Base-by-base conservation (phyloP, 2,888 invertebrate species). In the Xestia ashworthii region DNA sequence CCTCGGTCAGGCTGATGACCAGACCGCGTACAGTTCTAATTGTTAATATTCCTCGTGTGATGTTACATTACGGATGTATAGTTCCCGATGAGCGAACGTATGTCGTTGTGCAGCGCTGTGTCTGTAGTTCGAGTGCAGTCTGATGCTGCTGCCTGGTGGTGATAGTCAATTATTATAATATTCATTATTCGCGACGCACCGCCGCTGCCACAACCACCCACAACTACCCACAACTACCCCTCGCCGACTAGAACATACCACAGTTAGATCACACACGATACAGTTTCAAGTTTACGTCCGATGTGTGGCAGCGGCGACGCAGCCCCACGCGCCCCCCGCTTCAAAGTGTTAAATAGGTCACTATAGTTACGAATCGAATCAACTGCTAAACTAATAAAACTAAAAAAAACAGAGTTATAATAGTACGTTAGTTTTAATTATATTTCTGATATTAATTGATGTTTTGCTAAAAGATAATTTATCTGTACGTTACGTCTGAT, bases 391-490 rank as follows among this genome's bases (percentile, higher is more conserved):
- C 91, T 92, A 91, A 93, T 92, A 91, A 93, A 93, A 90, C 88
- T 82, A 91, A 92, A 93, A 93, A 87, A 90, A 89, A 76, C 90
- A 95, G 94, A 96, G 94, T 95, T 96, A 95, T 95, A 95, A 95
- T 95, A 95, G 95, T 96, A 93, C 93, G 95, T 95, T 96, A 95
- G 95, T 94, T 96, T 96, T 96, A 96, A 96, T 96, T 95, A 95
- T 96, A 96, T 96, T 95, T 95, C 96, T 94, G 96, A 95, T 95
- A 95, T 95, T 96, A 95, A 95, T 95, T 95, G 94, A 96, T 95
- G 96, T 96, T 96, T 95, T 95, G 95, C 96, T 95, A 94, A 95
- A 95, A 95, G 95, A 96, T 95, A 92, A 95, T 95, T 96, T 95
- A 95, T 96, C 94, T 92, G 93, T 93, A 92, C 93, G 95, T 95